Percentiles rank a stretch among this genome's conserved stretches.
These are phyloP conservation scores for Rambutsinella grinnellia DNA, from an alignment of 2,888 invertebrate genomes.

Conservation along the genomic window DNA sequence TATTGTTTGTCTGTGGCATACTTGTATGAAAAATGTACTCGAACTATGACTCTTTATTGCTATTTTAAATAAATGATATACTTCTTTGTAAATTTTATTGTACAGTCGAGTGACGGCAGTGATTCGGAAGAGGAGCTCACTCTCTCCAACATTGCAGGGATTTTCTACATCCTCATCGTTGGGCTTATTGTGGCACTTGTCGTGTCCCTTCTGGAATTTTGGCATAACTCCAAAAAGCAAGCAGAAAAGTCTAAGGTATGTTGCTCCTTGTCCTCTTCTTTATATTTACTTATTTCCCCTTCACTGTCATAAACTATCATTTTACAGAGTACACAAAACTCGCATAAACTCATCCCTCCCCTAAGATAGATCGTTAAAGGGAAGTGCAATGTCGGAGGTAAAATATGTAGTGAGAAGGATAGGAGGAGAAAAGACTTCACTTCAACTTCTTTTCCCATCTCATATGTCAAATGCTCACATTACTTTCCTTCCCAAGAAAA, in stretches of 20 bases:
- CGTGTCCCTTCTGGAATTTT: constrained; percentile 94
- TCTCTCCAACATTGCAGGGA: constrained; percentile 95
- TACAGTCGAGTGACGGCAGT: constrained; percentile 29
- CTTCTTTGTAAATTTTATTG: constrained; percentile 2
- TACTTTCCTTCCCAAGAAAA: constrained; percentile 6
- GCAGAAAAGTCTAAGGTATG: constrained; percentile 81
- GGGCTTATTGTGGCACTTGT: constrained; percentile 91
- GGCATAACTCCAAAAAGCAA: constrained; percentile 88
- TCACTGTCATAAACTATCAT: constrained; percentile 51
- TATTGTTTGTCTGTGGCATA: background rate
- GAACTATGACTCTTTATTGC: background rate
- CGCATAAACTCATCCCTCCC: background rate
- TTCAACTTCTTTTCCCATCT: constrained; percentile 7
- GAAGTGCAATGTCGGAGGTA: background rate
- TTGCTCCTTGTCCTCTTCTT: constrained; percentile 42
- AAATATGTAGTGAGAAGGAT: background rate
- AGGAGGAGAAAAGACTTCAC: background rate
- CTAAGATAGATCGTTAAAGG: background rate
- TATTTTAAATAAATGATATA: constrained; percentile 33
- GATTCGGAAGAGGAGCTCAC: constrained; percentile 79
- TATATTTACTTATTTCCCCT: constrained; percentile 34
- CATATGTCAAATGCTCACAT: constrained; percentile 37
- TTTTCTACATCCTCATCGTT: constrained; percentile 97
- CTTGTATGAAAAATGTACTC: constrained; percentile 1
- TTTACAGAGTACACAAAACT: constrained; percentile 34